Base-by-base conservation (phyloP, 1,140 invertebrate genomes). In the Dufourea novaeangliae region DNA sequence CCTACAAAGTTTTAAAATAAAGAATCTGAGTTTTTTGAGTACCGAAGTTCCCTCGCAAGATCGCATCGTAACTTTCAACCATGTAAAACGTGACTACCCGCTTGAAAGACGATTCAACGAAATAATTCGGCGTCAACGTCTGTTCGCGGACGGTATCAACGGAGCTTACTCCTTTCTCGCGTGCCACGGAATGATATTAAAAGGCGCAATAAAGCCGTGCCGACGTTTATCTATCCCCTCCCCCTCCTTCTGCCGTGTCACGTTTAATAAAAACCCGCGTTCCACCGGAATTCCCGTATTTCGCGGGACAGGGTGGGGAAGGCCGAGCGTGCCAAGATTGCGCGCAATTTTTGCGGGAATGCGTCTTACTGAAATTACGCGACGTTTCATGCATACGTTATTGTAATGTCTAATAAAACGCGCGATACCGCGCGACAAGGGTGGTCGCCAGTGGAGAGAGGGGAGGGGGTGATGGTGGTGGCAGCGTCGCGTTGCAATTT, bases 321-420 rank as follows among this genome's bases (percentile, higher is more conserved):
- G n/a, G n/a, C n/a, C 14, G 22, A 29, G 17, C 57, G 25, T 64
- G 22, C 5, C 62, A 56, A 66, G 61, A 56, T 74, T 56, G 46
- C 34, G 71, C 61, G 71, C 34, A 54, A 74, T 74, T 74, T 66
- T 74, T 41, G 25, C 37, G 22, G 37, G 50, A 56, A 66, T 56
- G 27, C 32, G 62, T 41, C 62, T 66, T 56, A 41, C 46, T 32
- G 71, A 25, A 74, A 67, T 74, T 73, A 73, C 70, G 17, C 59
- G 22, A 7, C 71, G 61, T 57, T n/a, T 25, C 72, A 6, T 27
- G 63, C 72, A 57, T 75, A 67, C 63, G 72, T 67, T 75, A 67
- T 75, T 54, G 72, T 56, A 67, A 67, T 34, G 63, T 67, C 37
- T 75, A 75, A 75, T 75, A 75, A 75, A 75, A 75, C 50, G 50